These are phyloP conservation scores for Drosophila arawakana DNA, from an alignment of 1,140 invertebrate genomes.

Conservation along the genomic window DNA sequence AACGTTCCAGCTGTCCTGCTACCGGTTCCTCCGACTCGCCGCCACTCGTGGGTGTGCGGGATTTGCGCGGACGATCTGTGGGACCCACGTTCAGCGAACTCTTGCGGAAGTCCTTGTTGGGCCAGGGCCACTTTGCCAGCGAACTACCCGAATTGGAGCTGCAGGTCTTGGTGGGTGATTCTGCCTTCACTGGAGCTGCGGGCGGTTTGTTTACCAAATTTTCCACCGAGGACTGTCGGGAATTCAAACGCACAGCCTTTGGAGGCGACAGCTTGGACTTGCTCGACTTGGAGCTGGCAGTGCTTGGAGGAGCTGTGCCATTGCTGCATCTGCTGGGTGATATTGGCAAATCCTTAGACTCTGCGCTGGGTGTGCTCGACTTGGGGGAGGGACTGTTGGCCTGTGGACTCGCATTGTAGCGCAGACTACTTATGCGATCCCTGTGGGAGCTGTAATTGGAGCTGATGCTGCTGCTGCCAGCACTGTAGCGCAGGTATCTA, in stretches of 20 bases:
- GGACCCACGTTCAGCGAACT: slow-evolving; percentile 90
- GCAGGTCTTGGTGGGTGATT: slow-evolving; percentile 80
- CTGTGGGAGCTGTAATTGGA: slow-evolving; percentile 89
- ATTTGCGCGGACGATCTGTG: slow-evolving; percentile 84
- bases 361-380: slow-evolving; percentile 18
- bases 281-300: slow-evolving; percentile 18
- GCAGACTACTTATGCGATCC: slow-evolving; percentile 85
- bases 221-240: slow-evolving; percentile 75
- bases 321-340: slow-evolving; percentile 11
- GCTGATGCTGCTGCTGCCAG: slow-evolving; percentile 85
- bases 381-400: slow-evolving; percentile 38
- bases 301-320: slow-evolving; percentile 4
- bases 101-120: slow-evolving; percentile 91
- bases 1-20: slow-evolving; percentile 59
- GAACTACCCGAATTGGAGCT: slow-evolving; percentile 58
- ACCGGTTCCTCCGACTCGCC: slow-evolving; percentile 71
- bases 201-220: slow-evolving; percentile 85
- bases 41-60: slow-evolving; percentile 75
- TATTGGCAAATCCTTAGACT: neutral
- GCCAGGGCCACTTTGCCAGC: slow-evolving; percentile 85
- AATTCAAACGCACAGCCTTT: slow-evolving; percentile 66
- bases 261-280: slow-evolving; percentile 80
- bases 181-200: slow-evolving; percentile 85
- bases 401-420: slow-evolving; percentile 70
- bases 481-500: slow-evolving; percentile 86